A percentile compares a stretch with the other conserved stretches of the same genome.
Evolutionary conservation across 2,888 invertebrate genomes (phyloP).

Genomic region (Alviniconcha strummeri): DNA sequence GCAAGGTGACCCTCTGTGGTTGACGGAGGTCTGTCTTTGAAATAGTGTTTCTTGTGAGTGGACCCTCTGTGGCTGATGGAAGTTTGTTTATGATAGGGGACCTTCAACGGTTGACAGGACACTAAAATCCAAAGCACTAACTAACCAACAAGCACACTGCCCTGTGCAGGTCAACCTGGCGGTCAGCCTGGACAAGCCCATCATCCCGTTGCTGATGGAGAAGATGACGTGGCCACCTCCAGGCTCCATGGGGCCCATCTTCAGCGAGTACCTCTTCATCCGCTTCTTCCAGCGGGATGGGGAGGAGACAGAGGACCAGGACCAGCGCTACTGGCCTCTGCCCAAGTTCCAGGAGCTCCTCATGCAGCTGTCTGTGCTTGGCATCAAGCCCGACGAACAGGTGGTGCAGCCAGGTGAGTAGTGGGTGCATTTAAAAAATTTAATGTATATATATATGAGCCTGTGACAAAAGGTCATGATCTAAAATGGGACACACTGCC

Average conservation of each 20-base stretch:
- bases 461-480: too few species aligned
- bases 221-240: slow-evolving; percentile 70
- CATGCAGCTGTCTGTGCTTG: slow-evolving; percentile 65
- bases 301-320: slow-evolving; percentile 49
- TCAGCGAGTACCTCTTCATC: slow-evolving; percentile 70
- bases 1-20: too few species aligned
- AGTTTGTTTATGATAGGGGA: too few species aligned
- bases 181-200: slow-evolving; percentile 65
- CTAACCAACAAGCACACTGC: too few species aligned
- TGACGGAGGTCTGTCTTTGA: too few species aligned
- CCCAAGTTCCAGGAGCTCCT: slow-evolving; percentile 69
- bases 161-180: slow-evolving; percentile 65
- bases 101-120: too few species aligned
- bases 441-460: too few species aligned
- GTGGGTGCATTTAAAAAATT: too few species aligned
- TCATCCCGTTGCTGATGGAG: slow-evolving; percentile 70
- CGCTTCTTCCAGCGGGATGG: slow-evolving; percentile 60
- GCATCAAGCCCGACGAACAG: slow-evolving; percentile 56
- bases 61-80: too few species aligned
- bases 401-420: slow-evolving; percentile 51
- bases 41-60: too few species aligned
- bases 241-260: slow-evolving; percentile 71
- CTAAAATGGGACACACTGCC: too few species aligned
- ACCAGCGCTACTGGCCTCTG: slow-evolving; percentile 66
- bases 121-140: too few species aligned